Evolutionary conservation across 2,888 invertebrate species (phyloP).

Genomic region (Rhagonycha fulva): DNA sequence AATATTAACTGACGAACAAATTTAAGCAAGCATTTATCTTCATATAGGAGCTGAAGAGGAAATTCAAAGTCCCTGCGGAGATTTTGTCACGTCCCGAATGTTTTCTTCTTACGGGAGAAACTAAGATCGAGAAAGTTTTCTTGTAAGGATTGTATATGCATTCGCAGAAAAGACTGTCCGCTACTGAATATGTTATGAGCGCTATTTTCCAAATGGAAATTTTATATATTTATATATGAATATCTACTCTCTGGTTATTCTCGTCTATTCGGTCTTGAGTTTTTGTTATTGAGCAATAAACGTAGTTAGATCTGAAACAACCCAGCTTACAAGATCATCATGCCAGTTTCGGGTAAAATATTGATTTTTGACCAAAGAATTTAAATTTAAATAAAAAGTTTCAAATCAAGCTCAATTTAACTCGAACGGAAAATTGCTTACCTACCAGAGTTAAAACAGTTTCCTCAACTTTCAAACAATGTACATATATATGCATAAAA

Average conservation of each 20-base stretch:
- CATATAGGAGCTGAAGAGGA: constrained; percentile 9
- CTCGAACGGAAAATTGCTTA: not conserved
- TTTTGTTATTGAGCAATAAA: constrained; percentile 18
- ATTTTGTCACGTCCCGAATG: constrained; percentile 56
- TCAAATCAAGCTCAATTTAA: constrained; percentile 5
- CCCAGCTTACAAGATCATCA: not conserved
- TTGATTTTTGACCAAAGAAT: not conserved
- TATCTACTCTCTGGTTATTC: constrained; percentile 33
- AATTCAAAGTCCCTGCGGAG: constrained; percentile 52
- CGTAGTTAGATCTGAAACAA: not conserved
- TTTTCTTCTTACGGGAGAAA: constrained; percentile 44
- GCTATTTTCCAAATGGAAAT: constrained; percentile 56
- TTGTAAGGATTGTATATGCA: constrained; percentile 37
- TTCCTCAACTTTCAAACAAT: constrained; percentile 26
- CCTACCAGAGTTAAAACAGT: not conserved
- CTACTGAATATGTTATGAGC: constrained; percentile 53
- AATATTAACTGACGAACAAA: constrained; percentile 11
- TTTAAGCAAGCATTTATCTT: constrained; percentile 23
- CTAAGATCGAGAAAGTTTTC: constrained; percentile 31
- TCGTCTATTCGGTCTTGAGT: constrained; percentile 21
- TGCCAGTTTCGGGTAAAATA: not conserved
- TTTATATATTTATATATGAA: constrained; percentile 55
- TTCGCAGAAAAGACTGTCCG: constrained; percentile 50
- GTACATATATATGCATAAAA: constrained; percentile 52
- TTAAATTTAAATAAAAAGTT: not conserved